Percentiles rank a stretch among this genome's conserved stretches.
Evolutionary conservation across 53 echinoderm and acorn worm genomes (phyloP).

Genomic region (Temnopleurus reevesii): DNA sequence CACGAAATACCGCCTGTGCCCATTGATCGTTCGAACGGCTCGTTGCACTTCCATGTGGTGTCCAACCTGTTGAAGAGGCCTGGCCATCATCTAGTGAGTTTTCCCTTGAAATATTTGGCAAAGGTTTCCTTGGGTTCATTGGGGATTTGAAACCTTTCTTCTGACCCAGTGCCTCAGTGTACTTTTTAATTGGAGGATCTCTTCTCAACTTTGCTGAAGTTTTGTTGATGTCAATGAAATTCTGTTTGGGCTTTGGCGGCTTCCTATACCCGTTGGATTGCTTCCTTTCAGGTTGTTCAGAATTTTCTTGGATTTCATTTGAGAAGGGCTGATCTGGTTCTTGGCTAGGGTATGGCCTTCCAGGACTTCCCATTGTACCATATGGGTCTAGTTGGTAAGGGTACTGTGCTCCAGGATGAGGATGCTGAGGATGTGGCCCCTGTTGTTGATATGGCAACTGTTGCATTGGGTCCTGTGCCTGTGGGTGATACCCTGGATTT

Average conservation of each 20-base stretch:
- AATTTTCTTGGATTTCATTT: neutral
- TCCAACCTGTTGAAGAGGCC: constrained; percentile 54
- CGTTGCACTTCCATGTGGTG: constrained; percentile 55
- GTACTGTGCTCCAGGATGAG: neutral
- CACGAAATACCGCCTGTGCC: constrained; percentile 70
- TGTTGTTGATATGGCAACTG: constrained; percentile 44
- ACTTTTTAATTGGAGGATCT: constrained; percentile 68
- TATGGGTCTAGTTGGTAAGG: neutral
- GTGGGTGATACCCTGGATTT: constrained; percentile 18
- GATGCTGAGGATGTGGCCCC: constrained; percentile 39
- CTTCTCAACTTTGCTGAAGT: constrained; percentile 61
- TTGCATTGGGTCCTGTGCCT: constrained; percentile 24
- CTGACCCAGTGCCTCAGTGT: constrained; percentile 58
- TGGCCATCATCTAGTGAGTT: constrained; percentile 67
- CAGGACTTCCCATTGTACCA: neutral
- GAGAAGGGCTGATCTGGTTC: neutral
- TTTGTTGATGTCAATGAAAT: constrained; percentile 81
- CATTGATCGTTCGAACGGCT: constrained; percentile 70
- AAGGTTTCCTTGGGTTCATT: constrained; percentile 71
- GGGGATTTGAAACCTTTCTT: constrained; percentile 59
- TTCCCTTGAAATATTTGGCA: constrained; percentile 82
- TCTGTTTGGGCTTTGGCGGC: constrained; percentile 67
- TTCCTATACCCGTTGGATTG: neutral
- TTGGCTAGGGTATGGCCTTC: constrained; percentile 19
- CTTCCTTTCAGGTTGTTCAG: constrained; percentile 22